A percentile compares a stretch with the other conserved stretches of the same genome.
These are phyloP conservation scores for Metacarcinus magister DNA, from an alignment of 2,888 invertebrate species.

Conservation along the genomic window DNA sequence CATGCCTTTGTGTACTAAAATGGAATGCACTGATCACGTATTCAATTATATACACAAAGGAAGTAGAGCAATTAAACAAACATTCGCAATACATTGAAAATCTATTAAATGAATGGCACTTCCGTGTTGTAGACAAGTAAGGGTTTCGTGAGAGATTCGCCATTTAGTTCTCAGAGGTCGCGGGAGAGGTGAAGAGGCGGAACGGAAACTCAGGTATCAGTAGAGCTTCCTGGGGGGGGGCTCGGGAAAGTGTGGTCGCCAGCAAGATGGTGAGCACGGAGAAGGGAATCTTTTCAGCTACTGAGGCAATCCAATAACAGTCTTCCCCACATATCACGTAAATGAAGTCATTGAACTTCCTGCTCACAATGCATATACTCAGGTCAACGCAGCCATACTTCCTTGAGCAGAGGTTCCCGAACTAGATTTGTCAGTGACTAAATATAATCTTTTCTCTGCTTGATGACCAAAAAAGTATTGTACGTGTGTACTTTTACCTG, in stretches of 20 bases:
- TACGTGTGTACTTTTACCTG: background rate
- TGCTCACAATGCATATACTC: background rate
- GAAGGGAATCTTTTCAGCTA: background rate
- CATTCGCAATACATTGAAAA: background rate
- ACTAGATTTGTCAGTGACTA: background rate
- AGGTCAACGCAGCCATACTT: background rate
- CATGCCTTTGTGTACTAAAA: background rate
- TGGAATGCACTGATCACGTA: background rate
- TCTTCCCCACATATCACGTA: background rate
- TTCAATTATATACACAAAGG: background rate
- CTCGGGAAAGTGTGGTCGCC: background rate
- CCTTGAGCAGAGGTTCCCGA: background rate
- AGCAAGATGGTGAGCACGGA: conserved; percentile 1
- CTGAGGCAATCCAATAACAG: background rate
- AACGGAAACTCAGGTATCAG: conserved; percentile 46
- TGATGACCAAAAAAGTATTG: background rate
- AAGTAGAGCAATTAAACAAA: background rate
- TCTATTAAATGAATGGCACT: background rate
- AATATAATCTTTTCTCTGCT: background rate
- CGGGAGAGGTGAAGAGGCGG: conserved; percentile 43
- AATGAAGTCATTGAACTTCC: background rate
- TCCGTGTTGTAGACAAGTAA: background rate
- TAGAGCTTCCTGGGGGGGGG: background rate
- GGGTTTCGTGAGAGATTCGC: background rate
- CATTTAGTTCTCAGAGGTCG: background rate